Conservation (phyloP, 2,888 invertebrate genomes). For the Gisinianus flammeolus region DNA sequence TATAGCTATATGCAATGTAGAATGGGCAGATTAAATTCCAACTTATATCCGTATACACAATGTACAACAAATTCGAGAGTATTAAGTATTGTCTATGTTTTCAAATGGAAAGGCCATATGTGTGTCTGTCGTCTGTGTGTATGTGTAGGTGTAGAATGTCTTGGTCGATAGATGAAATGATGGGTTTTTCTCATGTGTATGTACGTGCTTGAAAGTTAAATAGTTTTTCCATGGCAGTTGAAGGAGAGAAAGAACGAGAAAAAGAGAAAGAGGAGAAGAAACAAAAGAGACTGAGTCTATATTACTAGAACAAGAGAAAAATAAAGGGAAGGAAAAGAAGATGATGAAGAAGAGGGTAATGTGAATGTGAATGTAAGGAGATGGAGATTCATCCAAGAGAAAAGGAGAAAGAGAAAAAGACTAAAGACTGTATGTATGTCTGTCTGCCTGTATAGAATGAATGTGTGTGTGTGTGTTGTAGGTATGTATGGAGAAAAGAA, state of each 20-base stretch:
- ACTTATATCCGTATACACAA: too few species aligned
- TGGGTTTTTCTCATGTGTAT: not conserved
- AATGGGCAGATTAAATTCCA: too few species aligned
- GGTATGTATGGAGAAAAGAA: too few species aligned
- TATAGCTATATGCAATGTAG: too few species aligned
- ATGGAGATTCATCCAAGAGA: conserved; percentile 38
- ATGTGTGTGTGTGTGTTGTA: too few species aligned
- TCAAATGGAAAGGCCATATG: too few species aligned
- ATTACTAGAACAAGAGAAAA: not conserved
- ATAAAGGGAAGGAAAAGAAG: conserved; percentile 6
- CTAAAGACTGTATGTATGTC: conserved; percentile 7
- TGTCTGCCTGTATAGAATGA: too few species aligned
- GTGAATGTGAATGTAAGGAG: conserved; percentile 14
- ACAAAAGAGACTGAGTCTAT: too few species aligned
- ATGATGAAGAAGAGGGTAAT: conserved; percentile 8
- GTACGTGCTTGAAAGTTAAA: not conserved
- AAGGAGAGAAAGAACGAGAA: conserved; percentile 1
- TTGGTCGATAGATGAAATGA: too few species aligned
- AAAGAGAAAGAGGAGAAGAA: too few species aligned
- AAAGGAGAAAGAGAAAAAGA: conserved; percentile 32
- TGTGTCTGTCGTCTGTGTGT: not conserved
- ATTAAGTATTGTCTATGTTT: too few species aligned
- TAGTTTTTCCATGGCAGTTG: not conserved
- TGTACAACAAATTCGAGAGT: too few species aligned
- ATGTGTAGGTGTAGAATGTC: not conserved